These are phyloP conservation scores for Schizopygopsis pylzovi DNA, from an alignment of 2,797 vertebrate genomes.

Conservation along the genomic window DNA sequence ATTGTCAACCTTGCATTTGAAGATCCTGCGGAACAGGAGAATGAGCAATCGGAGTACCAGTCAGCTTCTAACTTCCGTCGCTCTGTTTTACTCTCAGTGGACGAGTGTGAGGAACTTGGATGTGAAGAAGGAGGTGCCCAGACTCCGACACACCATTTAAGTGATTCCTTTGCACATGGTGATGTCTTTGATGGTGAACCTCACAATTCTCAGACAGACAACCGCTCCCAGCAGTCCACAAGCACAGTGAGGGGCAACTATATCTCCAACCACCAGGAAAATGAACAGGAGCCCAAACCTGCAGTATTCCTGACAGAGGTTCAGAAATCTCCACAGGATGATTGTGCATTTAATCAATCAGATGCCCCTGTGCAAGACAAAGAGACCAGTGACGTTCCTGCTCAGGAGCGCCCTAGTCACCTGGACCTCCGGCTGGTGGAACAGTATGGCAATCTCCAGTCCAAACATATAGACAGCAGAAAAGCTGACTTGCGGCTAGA, in stretches of 20 bases:
- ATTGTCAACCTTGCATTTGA: constrained; percentile 97
- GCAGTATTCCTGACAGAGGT: constrained; percentile 69
- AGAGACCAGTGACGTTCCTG: constrained; percentile 77
- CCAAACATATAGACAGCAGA: constrained; percentile 81
- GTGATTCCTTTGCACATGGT: constrained; percentile 75
- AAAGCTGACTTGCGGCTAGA: constrained; percentile 83
- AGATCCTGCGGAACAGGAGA: constrained; percentile 86
- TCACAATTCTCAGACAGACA: constrained; percentile 19
- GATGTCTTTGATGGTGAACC: constrained; percentile 87
- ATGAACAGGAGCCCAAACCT: constrained; percentile 54
- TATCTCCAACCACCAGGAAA: constrained; percentile 54
- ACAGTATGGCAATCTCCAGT: constrained; percentile 78
- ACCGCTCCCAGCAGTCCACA: constrained; percentile 29
- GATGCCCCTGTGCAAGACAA: constrained; percentile 49
- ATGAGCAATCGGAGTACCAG: constrained; percentile 79
- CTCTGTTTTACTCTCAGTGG: constrained; percentile 94
- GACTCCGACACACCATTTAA: constrained; percentile 71
- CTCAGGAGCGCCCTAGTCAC: constrained; percentile 93
- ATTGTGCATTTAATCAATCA: constrained; percentile 44
- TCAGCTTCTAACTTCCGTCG: constrained; percentile 86
- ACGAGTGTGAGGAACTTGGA: constrained; percentile 95
- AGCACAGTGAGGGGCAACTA: constrained; percentile 45
- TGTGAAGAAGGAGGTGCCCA: constrained; percentile 89
- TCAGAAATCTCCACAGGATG: constrained; percentile 47
- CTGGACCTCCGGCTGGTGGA: constrained; percentile 89